Conservation (phyloP, 2,888 invertebrate species). For the Amorpha juglandis region DNA sequence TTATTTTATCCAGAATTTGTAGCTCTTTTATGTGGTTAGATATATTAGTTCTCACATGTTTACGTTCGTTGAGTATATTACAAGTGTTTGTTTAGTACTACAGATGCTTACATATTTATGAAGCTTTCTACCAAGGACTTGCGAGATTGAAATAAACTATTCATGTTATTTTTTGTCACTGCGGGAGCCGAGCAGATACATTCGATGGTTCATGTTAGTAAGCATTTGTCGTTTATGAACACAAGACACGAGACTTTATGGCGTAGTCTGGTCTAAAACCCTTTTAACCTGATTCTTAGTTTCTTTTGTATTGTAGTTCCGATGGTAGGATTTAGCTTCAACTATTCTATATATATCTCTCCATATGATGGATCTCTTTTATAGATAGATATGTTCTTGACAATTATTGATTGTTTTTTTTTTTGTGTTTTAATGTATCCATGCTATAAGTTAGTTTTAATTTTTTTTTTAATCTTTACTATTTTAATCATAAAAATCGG, state of each 20-base stretch:
- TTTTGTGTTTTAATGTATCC: too few species aligned
- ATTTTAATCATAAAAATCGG: too few species aligned
- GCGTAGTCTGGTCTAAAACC: neutral
- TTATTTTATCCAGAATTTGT: too few species aligned
- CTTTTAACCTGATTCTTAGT: neutral
- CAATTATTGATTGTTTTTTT: too few species aligned
- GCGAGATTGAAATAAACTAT: constrained; percentile 5
- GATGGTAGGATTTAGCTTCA: neutral
- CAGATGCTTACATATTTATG: neutral
- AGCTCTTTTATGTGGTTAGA: too few species aligned
- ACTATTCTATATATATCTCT: neutral
- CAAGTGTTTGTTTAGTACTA: neutral
- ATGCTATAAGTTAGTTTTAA: too few species aligned
- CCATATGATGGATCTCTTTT: neutral
- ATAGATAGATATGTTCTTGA: neutral
- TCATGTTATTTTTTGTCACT: constrained; percentile 5
- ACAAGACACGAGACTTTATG: neutral
- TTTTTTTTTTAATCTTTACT: too few species aligned
- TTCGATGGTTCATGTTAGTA: neutral
- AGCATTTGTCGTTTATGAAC: neutral
- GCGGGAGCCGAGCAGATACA: neutral
- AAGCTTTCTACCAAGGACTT: neutral
- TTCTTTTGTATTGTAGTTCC: neutral
- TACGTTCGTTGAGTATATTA: neutral
- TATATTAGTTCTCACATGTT: neutral